phyloP scores from a whole-genome alignment of 2,888 invertebrate genomes.

The Mycalesis mineus region DNA sequence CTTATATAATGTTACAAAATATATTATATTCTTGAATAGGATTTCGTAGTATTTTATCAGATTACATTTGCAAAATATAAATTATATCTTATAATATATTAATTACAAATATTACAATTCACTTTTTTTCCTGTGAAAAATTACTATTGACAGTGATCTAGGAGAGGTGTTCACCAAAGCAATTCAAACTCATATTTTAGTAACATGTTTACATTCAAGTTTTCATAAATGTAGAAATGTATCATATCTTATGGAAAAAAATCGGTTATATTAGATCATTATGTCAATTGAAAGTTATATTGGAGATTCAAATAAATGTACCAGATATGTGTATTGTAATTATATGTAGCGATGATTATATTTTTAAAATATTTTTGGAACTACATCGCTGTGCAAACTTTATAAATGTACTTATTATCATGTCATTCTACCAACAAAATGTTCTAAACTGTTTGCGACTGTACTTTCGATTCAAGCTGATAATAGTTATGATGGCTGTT shows the following conservation, averaged over 20 bases:
- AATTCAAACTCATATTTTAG: slow-evolving; percentile 23
- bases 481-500: background rate
- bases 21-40: slow-evolving; percentile 25
- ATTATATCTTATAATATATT: slow-evolving; percentile 21
- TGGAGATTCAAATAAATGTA: background rate
- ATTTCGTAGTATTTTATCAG: slow-evolving; percentile 22
- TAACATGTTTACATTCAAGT: slow-evolving; percentile 16
- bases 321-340: background rate
- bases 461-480: no score
- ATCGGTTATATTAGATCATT: slow-evolving; percentile 3
- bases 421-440: no score
- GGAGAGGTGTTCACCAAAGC: slow-evolving; percentile 26
- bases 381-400: no score
- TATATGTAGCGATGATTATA: no score
- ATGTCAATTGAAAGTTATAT: slow-evolving; percentile 3
- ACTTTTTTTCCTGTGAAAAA: slow-evolving; percentile 21
- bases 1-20: slow-evolving; percentile 27
- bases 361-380: no score
- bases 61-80: slow-evolving; percentile 27
- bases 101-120: slow-evolving; percentile 18
- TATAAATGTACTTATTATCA: no score
- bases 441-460: no score
- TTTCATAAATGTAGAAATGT: slow-evolving; percentile 22
- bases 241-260: slow-evolving; percentile 15
- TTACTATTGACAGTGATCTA: slow-evolving; percentile 19